phyloP scores from a whole-genome alignment of 2,113 vertebrate species.

The Ceyx melanurus region DNA sequence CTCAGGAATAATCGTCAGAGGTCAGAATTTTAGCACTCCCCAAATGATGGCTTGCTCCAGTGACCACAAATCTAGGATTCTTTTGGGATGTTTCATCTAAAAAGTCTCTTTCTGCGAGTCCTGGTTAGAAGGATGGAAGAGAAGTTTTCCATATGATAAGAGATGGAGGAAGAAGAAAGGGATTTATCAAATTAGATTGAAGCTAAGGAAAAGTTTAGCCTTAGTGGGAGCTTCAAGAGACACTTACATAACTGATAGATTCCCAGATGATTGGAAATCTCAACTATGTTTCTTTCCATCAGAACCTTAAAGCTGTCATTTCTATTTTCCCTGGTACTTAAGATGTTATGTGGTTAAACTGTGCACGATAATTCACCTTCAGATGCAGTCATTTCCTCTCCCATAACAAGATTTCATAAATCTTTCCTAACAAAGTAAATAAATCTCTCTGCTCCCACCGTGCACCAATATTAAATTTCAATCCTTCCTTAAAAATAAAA shows the following conservation, averaged over 20 bases:
- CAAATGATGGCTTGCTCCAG: neutral
- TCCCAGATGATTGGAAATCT: neutral
- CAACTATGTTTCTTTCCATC: slow-evolving; percentile 6
- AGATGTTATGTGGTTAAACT: slow-evolving; percentile 10
- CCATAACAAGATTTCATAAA: slow-evolving; percentile 39
- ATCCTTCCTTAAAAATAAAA: slow-evolving; percentile 51
- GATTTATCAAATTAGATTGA: neutral
- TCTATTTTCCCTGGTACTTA: slow-evolving; percentile 31
- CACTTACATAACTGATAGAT: neutral
- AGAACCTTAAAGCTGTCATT: slow-evolving; percentile 9
- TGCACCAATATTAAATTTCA: slow-evolving; percentile 52
- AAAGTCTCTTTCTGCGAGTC: neutral
- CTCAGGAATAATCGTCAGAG: neutral
- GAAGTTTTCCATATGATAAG: neutral
- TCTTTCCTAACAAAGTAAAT: slow-evolving; percentile 20
- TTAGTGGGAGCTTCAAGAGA: neutral
- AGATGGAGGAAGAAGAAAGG: neutral
- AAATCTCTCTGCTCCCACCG: slow-evolving; percentile 14
- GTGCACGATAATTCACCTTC: slow-evolving; percentile 37
- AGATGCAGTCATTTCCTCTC: neutral
- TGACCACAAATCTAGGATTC: neutral
- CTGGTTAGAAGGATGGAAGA: neutral
- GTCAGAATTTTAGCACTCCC: neutral
- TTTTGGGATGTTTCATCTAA: neutral
- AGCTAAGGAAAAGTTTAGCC: neutral